phyloP scores from a whole-genome alignment of 2,888 invertebrate genomes.

The Anthrax anthrax region DNA sequence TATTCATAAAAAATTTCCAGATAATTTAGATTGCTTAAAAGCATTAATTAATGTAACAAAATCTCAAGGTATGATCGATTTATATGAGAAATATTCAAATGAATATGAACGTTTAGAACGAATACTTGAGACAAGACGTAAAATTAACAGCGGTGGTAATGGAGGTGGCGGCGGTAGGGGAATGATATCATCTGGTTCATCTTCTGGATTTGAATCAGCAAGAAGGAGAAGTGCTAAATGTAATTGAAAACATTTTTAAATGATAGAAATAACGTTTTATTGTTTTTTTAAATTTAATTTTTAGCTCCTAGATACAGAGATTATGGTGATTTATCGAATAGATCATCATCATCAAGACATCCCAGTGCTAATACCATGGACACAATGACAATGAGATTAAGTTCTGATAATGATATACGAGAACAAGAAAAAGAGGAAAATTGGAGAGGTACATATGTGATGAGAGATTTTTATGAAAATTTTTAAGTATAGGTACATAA shows the following conservation, averaged over 20 bases:
- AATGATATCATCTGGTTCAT: no score
- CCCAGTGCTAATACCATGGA: neutral
- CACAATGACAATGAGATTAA: neutral
- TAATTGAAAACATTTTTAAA: neutral
- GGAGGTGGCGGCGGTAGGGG: neutral
- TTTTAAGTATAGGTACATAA: no score
- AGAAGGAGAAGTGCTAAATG: neutral
- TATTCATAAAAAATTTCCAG: constrained; percentile 78
- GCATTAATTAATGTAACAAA: constrained; percentile 35
- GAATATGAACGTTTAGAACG: constrained; percentile 61
- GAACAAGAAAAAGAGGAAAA: neutral
- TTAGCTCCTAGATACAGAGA: neutral
- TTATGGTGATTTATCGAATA: neutral
- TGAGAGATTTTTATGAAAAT: no score
- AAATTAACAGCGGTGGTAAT: constrained; percentile 19
- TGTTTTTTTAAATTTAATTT: neutral
- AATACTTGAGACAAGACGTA: constrained; percentile 22
- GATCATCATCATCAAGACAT: neutral
- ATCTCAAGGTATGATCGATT: constrained; percentile 71
- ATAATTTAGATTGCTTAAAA: constrained; percentile 85
- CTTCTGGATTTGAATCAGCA: no score
- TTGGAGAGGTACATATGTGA: no score
- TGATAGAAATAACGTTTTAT: no score
- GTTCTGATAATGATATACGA: neutral
- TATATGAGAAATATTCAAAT: constrained; percentile 59